Evolutionary conservation across 2,113 vertebrate species (phyloP), one percentile per base, ranked within the genome.

Genomic region (Thryonomys swinderianus): DNA sequence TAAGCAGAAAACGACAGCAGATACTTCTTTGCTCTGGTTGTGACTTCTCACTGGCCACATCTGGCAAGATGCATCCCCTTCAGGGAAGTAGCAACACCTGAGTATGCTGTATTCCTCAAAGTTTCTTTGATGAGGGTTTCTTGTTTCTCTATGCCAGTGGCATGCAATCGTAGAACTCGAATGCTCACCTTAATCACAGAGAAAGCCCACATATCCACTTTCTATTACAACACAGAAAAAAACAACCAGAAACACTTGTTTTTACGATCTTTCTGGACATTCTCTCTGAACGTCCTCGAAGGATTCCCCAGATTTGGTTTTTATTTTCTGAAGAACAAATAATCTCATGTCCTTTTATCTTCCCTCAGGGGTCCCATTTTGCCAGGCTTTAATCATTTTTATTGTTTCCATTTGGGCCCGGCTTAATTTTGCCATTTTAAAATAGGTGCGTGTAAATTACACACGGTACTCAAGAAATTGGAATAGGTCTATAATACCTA

Each of bases 301-400:
- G 59, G 37, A 62, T 23, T 7, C 66, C n/a, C 40, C 40, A 23
- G 21, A 88, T 94, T 95, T 23, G 55, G 67, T 59, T 93, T n/a
- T 95, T 90, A 51, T 85, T 78, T 85, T 88, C 66, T 93, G 71
- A 90, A 95, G 96, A 97, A 95, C 71, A 95, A 96, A 96, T 95
- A 91, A 85, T 93, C 90, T 96, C 18, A 10, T 85, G 66, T 93
- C 67, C 92, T 97, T 97, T 97, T 96, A 95, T 97, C 94, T 95
- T 96, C 93, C 85, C 78, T 74, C 95, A 89, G 74, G 85, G 90
- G 55, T 92, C 66, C n/a, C 37, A 79, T 95, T 96, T 94, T 88
- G 59, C 85, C 45, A 78, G 78, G 82, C 96, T 97, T 97, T 95
- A 96, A 97, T 97, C 96, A 97, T 92, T 96, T 96, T 96, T 95